A percentile compares a stretch with the other conserved stretches of the same genome.
Conservation (phyloP, 2,888 invertebrate species). For the Halictus ligatus region DNA sequence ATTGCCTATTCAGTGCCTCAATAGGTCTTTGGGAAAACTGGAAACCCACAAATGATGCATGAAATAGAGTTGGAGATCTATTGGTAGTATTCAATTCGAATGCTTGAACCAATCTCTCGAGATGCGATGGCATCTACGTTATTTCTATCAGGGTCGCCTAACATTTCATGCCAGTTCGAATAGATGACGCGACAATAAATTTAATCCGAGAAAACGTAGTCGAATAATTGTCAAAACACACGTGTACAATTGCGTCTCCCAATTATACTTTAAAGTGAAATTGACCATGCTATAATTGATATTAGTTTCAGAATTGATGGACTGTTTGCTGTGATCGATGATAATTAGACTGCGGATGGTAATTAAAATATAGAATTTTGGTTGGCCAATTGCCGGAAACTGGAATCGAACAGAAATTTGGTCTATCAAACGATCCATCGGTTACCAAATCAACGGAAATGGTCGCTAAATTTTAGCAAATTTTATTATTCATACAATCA, state of each 20-base stretch:
- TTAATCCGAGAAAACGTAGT: neutral
- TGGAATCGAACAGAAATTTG: neutral
- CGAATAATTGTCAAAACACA: neutral
- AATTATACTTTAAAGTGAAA: neutral
- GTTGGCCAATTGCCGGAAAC: neutral
- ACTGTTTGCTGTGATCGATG: neutral
- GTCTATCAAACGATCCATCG: neutral
- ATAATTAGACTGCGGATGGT: neutral
- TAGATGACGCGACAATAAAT: neutral
- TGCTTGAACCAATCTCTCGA: constrained; percentile 1
- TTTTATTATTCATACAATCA: neutral
- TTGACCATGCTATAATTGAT: neutral
- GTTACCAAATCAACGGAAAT: neutral
- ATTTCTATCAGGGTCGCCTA: neutral
- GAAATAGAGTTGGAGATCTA: constrained; percentile 5
- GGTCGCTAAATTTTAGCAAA: neutral
- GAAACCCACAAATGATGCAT: constrained; percentile 11
- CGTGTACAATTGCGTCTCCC: neutral
- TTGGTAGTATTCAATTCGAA: constrained; percentile 11
- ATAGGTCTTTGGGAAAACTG: constrained; percentile 8
- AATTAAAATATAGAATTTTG: neutral
- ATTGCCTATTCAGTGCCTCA: neutral
- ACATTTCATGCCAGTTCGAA: neutral
- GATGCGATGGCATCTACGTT: neutral
- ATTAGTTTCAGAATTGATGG: neutral